These are phyloP conservation scores for Taenioides sp. DNA, from an alignment of 2,797 vertebrate species.

Conservation along the genomic window DNA sequence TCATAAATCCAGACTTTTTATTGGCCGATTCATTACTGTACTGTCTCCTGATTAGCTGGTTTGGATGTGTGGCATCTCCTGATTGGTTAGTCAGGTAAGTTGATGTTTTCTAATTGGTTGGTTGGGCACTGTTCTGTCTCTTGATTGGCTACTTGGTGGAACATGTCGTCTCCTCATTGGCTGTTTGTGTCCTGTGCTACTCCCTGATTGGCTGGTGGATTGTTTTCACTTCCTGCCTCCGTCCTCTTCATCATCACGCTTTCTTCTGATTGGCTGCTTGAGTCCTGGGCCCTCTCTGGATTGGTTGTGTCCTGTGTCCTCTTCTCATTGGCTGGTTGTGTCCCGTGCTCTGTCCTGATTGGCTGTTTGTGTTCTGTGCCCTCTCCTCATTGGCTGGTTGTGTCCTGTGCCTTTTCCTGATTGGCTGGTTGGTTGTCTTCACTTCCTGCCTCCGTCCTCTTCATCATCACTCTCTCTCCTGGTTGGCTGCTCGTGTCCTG, in stretches of 20 bases:
- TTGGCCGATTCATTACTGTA: too few species aligned
- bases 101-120: too few species aligned
- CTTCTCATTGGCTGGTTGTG: slow-evolving; percentile 1
- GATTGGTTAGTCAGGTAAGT: too few species aligned
- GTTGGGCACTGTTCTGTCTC: too few species aligned
- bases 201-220: slow-evolving; percentile 5
- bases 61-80: too few species aligned
- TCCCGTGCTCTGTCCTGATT: neutral
- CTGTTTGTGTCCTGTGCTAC: neutral
- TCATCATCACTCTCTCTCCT: too few species aligned
- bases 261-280: slow-evolving; percentile 35
- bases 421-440: too few species aligned
- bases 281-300: neutral
- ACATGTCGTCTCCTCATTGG: neutral
- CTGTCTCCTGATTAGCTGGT: slow-evolving; percentile 4
- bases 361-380: neutral
- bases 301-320: neutral
- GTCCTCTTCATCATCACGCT: slow-evolving; percentile 83
- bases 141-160: neutral
- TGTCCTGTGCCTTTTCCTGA: too few species aligned
- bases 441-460: too few species aligned
- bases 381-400: neutral
- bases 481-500: too few species aligned
- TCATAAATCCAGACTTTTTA: too few species aligned
- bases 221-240: slow-evolving; percentile 82